These are phyloP conservation scores for Lamprologus tigripictilis DNA, from an alignment of 2,113 vertebrate genomes.

Conservation along the genomic window DNA sequence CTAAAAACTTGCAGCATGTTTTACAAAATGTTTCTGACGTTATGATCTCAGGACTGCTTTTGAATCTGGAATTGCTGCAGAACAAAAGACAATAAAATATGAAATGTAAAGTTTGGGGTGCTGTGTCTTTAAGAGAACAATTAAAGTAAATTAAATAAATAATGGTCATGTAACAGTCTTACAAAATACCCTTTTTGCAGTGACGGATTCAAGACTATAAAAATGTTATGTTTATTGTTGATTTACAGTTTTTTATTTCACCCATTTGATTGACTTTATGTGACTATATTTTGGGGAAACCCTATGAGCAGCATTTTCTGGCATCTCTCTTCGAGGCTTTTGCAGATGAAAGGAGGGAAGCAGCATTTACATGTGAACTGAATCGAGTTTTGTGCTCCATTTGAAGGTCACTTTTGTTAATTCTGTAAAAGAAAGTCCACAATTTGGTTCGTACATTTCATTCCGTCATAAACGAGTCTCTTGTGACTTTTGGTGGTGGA, in stretches of 20 bases:
- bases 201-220: not conserved
- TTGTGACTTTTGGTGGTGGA: not conserved
- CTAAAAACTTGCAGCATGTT: fast-evolving
- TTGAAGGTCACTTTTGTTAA: not conserved
- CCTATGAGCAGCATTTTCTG: not conserved
- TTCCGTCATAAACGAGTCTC: not conserved
- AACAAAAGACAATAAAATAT: not conserved
- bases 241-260: not conserved
- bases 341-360: not conserved
- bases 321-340: not conserved
- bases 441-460: not conserved
- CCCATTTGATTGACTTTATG: not conserved
- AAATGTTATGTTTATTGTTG: not conserved
- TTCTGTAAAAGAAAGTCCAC: not conserved
- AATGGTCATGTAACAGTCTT: not conserved
- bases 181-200: not conserved
- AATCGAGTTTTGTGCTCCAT: not conserved
- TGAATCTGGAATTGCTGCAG: not conserved
- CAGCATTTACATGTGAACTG: not conserved
- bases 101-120: not conserved
- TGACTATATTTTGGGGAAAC: not conserved
- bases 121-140: not conserved
- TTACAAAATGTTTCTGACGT: not conserved
- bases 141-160: not conserved
- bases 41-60: not conserved